A percentile compares a stretch with the other conserved stretches of the same genome.
These are phyloP conservation scores for Saimiri boliviensis DNA, from an alignment of 2,113 vertebrate species.

Conservation along the genomic window DNA sequence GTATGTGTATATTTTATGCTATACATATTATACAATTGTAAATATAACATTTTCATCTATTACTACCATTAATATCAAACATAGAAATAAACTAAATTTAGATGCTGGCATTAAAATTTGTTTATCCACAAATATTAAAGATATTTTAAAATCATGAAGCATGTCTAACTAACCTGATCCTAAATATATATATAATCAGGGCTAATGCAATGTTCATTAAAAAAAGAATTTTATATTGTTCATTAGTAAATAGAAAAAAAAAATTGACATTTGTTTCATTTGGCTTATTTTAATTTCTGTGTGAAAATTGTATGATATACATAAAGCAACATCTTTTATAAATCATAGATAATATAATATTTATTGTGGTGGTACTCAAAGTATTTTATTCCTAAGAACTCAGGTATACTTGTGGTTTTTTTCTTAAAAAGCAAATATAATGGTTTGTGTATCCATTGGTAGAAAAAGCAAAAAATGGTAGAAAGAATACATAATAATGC, in stretches of 20 bases:
- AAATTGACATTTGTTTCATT: neutral
- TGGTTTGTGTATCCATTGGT: neutral
- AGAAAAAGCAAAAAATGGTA: neutral
- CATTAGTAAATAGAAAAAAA: neutral
- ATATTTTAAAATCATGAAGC: neutral
- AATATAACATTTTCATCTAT: neutral
- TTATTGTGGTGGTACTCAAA: neutral
- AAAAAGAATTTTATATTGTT: neutral
- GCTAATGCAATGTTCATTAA: neutral
- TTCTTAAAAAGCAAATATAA: neutral
- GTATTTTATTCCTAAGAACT: neutral
- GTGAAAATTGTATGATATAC: neutral
- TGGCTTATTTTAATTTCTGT: neutral
- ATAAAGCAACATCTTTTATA: neutral
- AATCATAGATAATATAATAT: neutral
- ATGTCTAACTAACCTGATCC: neutral
- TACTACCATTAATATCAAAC: neutral
- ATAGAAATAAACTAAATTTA: neutral
- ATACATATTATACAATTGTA: neutral
- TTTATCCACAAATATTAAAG: neutral
- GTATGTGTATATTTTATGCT: neutral
- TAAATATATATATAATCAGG: neutral
- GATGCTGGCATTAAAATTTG: neutral
- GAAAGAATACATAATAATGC: neutral
- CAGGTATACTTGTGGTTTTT: neutral